Evolutionary conservation across 1,140 invertebrate species (phyloP).

Genomic region (Chelonus insularis): DNA sequence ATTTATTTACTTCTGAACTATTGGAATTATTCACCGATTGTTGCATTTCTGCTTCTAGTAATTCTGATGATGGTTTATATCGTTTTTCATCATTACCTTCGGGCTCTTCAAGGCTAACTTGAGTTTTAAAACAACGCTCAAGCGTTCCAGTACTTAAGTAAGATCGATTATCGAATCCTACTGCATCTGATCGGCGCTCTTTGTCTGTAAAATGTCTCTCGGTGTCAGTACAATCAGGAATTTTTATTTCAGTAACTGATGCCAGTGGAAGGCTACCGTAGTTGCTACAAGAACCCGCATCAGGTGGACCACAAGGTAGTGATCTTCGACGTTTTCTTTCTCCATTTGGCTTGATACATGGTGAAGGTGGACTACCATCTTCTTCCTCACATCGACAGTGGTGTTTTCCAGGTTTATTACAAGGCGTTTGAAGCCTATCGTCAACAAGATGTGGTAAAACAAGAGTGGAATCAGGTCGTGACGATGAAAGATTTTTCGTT

Average conservation of each 20-base stretch:
- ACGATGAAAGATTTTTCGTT: conserved; percentile 47
- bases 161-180: conserved; percentile 14
- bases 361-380: conserved; percentile 48
- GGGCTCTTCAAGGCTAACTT: conserved; percentile 47
- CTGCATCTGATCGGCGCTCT: conserved; percentile 12
- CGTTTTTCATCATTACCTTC: conserved; percentile 49
- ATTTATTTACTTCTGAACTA: background rate
- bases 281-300: conserved; percentile 7
- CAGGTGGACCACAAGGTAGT: conserved; percentile 49
- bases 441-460: conserved; percentile 63
- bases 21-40: background rate
- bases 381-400: conserved; percentile 68
- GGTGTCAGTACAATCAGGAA: background rate
- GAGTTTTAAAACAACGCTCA: conserved; percentile 46
- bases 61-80: conserved; percentile 45
- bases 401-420: conserved; percentile 73
- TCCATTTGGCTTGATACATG: conserved; percentile 44
- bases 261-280: conserved; percentile 39
- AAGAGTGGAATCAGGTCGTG: conserved; percentile 26
- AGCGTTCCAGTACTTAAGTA: conserved; percentile 38
- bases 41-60: conserved; percentile 1
- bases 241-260: conserved; percentile 23
- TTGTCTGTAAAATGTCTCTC: conserved; percentile 21
- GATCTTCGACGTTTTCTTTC: conserved; percentile 56
- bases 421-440: conserved; percentile 71